Evolutionary conservation across 2,797 vertebrate genomes (phyloP), one percentile per base, ranked within the genome.

Genomic region (Hyperoplus lanceolatus): DNA sequence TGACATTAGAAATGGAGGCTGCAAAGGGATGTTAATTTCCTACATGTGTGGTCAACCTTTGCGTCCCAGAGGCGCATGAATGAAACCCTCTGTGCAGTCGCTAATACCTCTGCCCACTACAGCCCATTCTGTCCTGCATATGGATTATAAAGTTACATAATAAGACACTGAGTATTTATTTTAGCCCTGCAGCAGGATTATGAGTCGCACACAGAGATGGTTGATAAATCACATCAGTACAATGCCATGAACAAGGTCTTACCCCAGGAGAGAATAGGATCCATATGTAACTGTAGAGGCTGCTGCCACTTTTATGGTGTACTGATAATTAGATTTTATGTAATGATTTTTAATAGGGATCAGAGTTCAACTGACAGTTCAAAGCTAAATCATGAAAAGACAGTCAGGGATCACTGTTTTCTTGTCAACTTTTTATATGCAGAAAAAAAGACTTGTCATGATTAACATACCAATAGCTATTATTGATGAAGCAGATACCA

Each of bases 61-160:
- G 9, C 18, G 12, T 70, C 49, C 10, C 13, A 5, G 7, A 21
- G 9, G 11, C 42, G 13, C 29, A 50, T 80, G 64, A 82, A 65
- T 75, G 57, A 73, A 64, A 41, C 43, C 62, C 41, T 1, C 61
- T 66, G 63, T 70, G 13, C 16, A 13, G 73, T 63, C 45, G 50
- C 53, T 49, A 13, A 29, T 71, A 66, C 66, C 59, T 45, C 73
- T 51, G 14, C 79, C 71, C 64, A 45, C 75, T 53, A 14, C 51
- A 9, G 58, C 0, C 16, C 80, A 65, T 66, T 79, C 79, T 60
- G 79, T 74, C 71, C 81, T 75, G 64, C 79, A 83, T 77, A 79
- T 79, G 93, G 93, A 95, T 95, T 95, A 93, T 86, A 79, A 87
- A 71, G 89, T 94, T 95, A 83, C 84, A 73, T 94, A 94, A 94